A percentile compares a stretch with the other conserved stretches of the same genome.
Evolutionary conservation across 1,140 invertebrate species (phyloP).

Genomic region (Drosophila ercepeae): DNA sequence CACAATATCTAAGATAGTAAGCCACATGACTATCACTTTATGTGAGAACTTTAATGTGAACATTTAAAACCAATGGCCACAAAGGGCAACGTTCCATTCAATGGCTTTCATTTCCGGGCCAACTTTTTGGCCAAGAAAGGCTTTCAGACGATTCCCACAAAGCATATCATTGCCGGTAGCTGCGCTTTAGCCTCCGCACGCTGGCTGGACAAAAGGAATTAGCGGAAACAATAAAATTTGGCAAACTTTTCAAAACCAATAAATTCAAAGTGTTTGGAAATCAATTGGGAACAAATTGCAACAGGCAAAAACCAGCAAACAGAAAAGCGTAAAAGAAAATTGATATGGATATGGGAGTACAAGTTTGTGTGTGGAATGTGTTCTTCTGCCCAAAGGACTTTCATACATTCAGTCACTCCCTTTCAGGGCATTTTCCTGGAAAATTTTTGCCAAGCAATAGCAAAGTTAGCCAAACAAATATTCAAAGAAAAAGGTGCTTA

Average conservation of each 20-base stretch:
- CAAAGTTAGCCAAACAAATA: conserved; percentile 77
- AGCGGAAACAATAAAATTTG: conserved; percentile 79
- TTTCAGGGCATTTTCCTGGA: conserved; percentile 45
- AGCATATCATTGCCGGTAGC: conserved; percentile 5
- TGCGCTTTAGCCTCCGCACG: conserved; percentile 9
- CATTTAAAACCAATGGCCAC: not conserved
- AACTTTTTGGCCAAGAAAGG: conserved; percentile 32
- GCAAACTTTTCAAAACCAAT: conserved; percentile 78
- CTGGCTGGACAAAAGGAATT: conserved; percentile 73
- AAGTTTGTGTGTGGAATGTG: conserved; percentile 9
- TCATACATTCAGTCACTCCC: conserved; percentile 5
- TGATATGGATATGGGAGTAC: conserved; percentile 28
- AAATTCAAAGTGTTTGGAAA: conserved; percentile 79
- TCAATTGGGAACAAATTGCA: conserved; percentile 81
- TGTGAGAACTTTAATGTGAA: not conserved
- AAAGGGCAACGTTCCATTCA: conserved; percentile 33
- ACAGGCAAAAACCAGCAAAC: conserved; percentile 56
- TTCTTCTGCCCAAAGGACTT: conserved; percentile 13
- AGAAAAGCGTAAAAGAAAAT: conserved; percentile 15
- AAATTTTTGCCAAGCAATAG: conserved; percentile 62
- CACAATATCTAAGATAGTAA: no score
- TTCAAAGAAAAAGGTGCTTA: conserved; percentile 76
- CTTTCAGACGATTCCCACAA: not conserved
- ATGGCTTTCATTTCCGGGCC: conserved; percentile 56
- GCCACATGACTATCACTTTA: not conserved